These are phyloP conservation scores for Antennarius striatus DNA, from an alignment of 2,113 vertebrate species.

Conservation along the genomic window DNA sequence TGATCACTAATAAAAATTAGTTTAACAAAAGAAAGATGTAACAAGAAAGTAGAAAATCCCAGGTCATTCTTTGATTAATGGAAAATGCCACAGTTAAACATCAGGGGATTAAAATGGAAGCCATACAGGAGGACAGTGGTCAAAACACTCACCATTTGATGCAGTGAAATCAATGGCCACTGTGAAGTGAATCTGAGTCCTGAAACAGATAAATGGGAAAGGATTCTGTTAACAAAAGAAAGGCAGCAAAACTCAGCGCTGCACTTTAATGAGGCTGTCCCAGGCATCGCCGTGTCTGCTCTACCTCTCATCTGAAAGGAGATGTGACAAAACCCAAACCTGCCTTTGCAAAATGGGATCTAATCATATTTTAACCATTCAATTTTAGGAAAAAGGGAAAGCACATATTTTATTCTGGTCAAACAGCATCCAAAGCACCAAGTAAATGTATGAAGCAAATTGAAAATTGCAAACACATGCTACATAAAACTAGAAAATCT, in stretches of 20 bases:
- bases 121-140: slow-evolving; percentile 8
- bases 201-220: slow-evolving; percentile 66
- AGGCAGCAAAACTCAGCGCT: slow-evolving; percentile 30
- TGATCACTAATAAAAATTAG: too few relatives aligned
- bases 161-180: slow-evolving; percentile 98
- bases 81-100: slow-evolving; percentile 33
- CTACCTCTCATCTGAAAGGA: slow-evolving; percentile 29
- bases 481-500: not conserved
- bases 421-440: not conserved
- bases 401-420: not conserved
- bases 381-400: not conserved
- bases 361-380: not conserved
- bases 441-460: not conserved
- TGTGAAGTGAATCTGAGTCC: slow-evolving; percentile 96
- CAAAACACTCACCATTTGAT: slow-evolving; percentile 89
- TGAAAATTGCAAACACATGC: slow-evolving; percentile 2
- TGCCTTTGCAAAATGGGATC: not conserved
- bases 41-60: slow-evolving; percentile 15
- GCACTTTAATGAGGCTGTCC: slow-evolving; percentile 49
- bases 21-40: not conserved
- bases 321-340: slow-evolving; percentile 1
- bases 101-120: slow-evolving; percentile 30
- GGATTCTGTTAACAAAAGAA: slow-evolving; percentile 44
- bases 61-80: slow-evolving; percentile 12
- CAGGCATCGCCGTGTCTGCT: slow-evolving; percentile 21